These are phyloP conservation scores for Drosophila nebulosa DNA, from an alignment of 1,140 invertebrate species.

Conservation along the genomic window DNA sequence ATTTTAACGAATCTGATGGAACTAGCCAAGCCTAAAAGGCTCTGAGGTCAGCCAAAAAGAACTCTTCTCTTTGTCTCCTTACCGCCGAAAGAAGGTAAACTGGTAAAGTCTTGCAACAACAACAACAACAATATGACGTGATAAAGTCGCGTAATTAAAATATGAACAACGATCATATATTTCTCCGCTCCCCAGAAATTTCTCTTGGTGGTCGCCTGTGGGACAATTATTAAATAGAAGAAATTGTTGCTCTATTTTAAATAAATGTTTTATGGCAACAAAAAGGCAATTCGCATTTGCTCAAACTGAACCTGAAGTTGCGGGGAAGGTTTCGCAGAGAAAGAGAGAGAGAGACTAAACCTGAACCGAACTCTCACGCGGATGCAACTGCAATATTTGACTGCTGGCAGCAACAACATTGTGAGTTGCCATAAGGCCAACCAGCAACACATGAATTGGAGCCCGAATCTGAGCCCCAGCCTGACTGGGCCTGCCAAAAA, in stretches of 20 bases:
- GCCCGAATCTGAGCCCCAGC: slow-evolving; percentile 21
- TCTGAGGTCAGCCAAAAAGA: too few species aligned
- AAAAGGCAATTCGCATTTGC: slow-evolving; percentile 61
- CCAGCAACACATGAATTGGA: slow-evolving; percentile 3
- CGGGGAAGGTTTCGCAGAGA: too few species aligned
- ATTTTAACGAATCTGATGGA: too few species aligned
- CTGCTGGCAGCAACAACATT: slow-evolving; percentile 25
- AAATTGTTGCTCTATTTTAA: slow-evolving; percentile 69
- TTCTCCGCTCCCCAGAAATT: slow-evolving; percentile 21
- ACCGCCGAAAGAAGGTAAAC: too few species aligned
- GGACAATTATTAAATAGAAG: slow-evolving; percentile 8
- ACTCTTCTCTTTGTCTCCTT: not conserved
- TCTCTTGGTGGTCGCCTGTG: slow-evolving; percentile 33
- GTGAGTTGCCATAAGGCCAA: slow-evolving; percentile 52
- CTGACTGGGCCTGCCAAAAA: slow-evolving; percentile 22
- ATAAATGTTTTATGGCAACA: slow-evolving; percentile 72
- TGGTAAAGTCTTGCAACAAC: not conserved
- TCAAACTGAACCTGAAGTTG: slow-evolving; percentile 44
- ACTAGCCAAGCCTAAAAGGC: too few species aligned
- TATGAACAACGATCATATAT: slow-evolving; percentile 71
- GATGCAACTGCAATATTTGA: slow-evolving; percentile 43
- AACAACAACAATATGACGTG: slow-evolving; percentile 57
- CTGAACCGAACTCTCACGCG: slow-evolving; percentile 53
- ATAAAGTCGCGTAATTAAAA: slow-evolving; percentile 77
- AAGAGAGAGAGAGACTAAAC: slow-evolving; percentile 33